A percentile compares a stretch with the other conserved stretches of the same genome.
These are phyloP conservation scores for Bombycilla garrulus DNA, from an alignment of 2,113 vertebrate genomes.

Conservation along the genomic window DNA sequence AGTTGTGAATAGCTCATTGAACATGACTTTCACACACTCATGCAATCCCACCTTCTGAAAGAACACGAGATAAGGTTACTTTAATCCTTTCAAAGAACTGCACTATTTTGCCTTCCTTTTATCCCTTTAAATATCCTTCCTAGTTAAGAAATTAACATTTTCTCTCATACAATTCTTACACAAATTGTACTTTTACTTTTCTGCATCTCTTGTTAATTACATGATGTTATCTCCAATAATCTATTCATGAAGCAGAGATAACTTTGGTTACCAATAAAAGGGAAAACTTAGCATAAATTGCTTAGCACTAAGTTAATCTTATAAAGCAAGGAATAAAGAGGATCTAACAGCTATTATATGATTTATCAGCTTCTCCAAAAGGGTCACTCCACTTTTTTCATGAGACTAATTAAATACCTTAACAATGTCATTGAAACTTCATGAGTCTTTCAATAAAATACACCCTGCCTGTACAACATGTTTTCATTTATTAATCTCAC, in stretches of 20 bases:
- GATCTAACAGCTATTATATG: slow-evolving; percentile 83
- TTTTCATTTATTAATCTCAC: slow-evolving; percentile 89
- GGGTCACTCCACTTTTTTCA: slow-evolving; percentile 85
- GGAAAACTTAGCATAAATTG: slow-evolving; percentile 87
- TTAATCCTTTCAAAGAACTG: slow-evolving; percentile 87
- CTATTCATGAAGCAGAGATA: slow-evolving; percentile 86
- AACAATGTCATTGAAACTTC: slow-evolving; percentile 85
- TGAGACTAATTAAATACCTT: slow-evolving; percentile 89
- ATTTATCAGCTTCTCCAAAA: slow-evolving; percentile 84
- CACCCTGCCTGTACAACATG: slow-evolving; percentile 76
- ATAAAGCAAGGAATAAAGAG: slow-evolving; percentile 81
- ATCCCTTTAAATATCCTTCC: slow-evolving; percentile 86
- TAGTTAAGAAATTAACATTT: slow-evolving; percentile 92
- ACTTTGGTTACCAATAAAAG: slow-evolving; percentile 78
- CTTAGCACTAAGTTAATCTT: slow-evolving; percentile 94
- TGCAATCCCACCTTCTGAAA: slow-evolving; percentile 72
- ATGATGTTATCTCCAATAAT: slow-evolving; percentile 96
- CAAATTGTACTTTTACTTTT: slow-evolving; percentile 85
- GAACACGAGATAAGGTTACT: slow-evolving; percentile 84
- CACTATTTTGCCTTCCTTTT: slow-evolving; percentile 84
- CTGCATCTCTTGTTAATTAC: slow-evolving; percentile 90
- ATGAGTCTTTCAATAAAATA: slow-evolving; percentile 81
- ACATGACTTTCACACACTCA: slow-evolving; percentile 63
- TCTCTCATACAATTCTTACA: slow-evolving; percentile 84
- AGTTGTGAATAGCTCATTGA: slow-evolving; percentile 65